A percentile compares a stretch with the other conserved stretches of the same genome.
These are phyloP conservation scores for Amphibalanus amphitrite DNA, from an alignment of 1,140 invertebrate genomes.

Conservation along the genomic window DNA sequence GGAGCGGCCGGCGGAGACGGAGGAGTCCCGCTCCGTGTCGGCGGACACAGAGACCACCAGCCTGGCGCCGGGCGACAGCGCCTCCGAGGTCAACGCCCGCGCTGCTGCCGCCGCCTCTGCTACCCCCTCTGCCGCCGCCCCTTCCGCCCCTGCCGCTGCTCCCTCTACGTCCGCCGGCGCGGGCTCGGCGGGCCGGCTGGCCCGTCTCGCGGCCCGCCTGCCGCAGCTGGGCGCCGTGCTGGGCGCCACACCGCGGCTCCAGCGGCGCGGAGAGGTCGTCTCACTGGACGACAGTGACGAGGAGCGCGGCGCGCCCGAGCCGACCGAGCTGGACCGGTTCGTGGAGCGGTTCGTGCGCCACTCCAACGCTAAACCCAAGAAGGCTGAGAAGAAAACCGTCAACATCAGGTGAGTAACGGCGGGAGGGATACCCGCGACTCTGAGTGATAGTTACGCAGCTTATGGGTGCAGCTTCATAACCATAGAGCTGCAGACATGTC, in stretches of 20 bases:
- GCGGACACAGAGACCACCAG: background rate
- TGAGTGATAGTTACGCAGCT: no score
- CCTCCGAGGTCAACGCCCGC: background rate
- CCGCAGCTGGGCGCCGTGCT: background rate
- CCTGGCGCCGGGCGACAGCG: background rate
- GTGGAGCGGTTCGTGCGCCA: slow-evolving; percentile 19
- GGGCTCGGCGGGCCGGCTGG: background rate
- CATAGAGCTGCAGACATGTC: no score
- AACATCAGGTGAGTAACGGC: slow-evolving; percentile 20
- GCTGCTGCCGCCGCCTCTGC: background rate
- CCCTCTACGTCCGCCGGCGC: no score
- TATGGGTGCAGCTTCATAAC: no score
- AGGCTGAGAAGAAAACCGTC: slow-evolving; percentile 15
- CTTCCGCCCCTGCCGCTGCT: no score
- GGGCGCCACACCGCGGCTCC: background rate
- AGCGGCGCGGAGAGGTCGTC: background rate
- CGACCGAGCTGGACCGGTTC: slow-evolving; percentile 17
- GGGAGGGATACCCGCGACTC: no score
- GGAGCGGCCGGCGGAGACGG: no score
- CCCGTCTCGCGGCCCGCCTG: background rate
- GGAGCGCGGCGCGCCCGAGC: slow-evolving; percentile 9
- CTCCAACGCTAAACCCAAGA: slow-evolving; percentile 13
- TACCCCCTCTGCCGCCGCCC: no score
- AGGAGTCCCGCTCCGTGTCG: background rate
- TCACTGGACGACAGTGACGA: background rate